phyloP scores from a whole-genome alignment of 2,113 vertebrate species.

The Muntiacus reevesi region DNA sequence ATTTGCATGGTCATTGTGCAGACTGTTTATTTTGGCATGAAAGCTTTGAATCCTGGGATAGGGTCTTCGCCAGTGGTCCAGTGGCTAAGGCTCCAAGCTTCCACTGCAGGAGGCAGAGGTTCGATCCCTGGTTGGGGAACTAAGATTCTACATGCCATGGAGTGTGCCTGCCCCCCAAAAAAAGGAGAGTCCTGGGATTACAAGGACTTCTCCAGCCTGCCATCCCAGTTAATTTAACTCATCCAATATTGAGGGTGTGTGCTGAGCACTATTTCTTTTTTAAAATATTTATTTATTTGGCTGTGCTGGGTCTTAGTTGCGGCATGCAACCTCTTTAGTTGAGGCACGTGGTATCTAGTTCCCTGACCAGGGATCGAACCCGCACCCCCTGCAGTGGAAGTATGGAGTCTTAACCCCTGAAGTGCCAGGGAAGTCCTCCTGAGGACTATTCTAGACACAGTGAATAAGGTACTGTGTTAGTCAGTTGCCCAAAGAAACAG shows the following conservation, averaged over 20 bases:
- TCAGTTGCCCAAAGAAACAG: not conserved
- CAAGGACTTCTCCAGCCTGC: not conserved
- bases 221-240: not conserved
- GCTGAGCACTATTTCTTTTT: not conserved
- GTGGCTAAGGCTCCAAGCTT: not conserved
- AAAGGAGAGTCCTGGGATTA: not conserved
- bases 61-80: not conserved
- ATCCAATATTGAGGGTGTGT: rapidly evolving
- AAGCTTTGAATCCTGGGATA: not conserved
- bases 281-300: not conserved
- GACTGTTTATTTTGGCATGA: not conserved
- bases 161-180: not conserved
- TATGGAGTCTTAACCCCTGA: not conserved
- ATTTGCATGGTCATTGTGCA: not conserved
- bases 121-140: not conserved
- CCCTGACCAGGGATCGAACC: rapidly evolving
- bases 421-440: not conserved
- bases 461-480: not conserved
- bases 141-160: not conserved
- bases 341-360: not conserved
- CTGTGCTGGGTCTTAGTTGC: not conserved
- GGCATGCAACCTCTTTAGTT: not conserved
- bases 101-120: not conserved
- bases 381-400: not conserved
- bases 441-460: not conserved